phyloP scores from a whole-genome alignment of 2,113 vertebrate genomes.

The Brienomyrus brachyistius region DNA sequence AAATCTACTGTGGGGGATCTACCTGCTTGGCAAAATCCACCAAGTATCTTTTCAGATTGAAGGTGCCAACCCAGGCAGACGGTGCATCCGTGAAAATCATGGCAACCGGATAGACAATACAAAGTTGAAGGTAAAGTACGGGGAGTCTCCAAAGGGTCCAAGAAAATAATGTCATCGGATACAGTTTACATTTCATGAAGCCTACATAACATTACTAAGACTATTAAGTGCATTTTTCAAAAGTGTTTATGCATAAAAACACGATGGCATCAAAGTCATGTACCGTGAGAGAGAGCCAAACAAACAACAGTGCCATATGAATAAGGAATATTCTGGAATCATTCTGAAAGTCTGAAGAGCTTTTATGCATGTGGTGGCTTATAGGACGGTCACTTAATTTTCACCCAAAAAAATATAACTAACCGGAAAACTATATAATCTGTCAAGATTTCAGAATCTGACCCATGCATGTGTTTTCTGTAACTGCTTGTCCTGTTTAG shows the following conservation, averaged over 20 bases:
- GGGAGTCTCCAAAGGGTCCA: neutral
- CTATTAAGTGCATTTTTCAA: neutral
- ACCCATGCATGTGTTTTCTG: neutral
- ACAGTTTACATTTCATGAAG: neutral
- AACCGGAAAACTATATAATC: neutral
- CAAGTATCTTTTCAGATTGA: neutral
- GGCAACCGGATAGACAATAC: neutral
- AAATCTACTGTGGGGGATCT: neutral
- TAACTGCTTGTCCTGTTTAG: neutral
- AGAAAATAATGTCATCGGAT: neutral
- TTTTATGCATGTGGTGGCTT: neutral
- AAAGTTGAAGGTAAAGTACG: neutral
- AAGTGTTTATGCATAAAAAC: neutral
- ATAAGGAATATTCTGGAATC: neutral
- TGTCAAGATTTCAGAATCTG: neutral
- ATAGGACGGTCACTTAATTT: neutral
- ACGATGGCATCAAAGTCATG: neutral
- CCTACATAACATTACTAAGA: neutral
- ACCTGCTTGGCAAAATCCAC: neutral
- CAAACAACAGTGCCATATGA: neutral
- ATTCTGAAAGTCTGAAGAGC: neutral
- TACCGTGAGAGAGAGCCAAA: neutral
- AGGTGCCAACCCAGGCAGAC: neutral
- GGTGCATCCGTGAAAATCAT: neutral
- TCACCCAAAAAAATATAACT: too few species aligned